Base-by-base conservation (phyloP, 2,797 vertebrate species). In the Tauraco hartlaubi region DNA sequence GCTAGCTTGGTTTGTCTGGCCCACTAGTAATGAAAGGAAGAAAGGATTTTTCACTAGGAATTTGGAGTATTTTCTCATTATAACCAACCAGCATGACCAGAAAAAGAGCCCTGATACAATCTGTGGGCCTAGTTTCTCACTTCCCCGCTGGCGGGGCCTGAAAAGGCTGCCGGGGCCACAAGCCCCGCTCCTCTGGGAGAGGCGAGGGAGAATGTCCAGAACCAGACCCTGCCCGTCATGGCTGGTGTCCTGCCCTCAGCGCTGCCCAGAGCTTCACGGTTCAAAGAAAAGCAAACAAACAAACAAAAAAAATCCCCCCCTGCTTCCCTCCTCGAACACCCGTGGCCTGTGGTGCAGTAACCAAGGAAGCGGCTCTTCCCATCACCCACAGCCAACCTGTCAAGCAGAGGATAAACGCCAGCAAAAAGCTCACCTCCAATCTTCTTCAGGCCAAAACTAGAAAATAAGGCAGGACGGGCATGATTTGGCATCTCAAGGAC, bases 1-100 rank as follows among this genome's bases (percentile, higher is more conserved):
- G 41, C 82, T 81, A 81, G 64, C 49, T 88, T 78, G 94, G 84
- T 52, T 95, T 79, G 81, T 79, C 92, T 85, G 91, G 79, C 88
- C 58, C 78, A 41, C 71, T 26, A 74, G 78, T 94, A 95, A 92
- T 56, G 61, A 90, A 88, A 94, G 84, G 85, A 91, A 90, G 74
- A 94, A 96, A 82, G 92, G 81, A 88, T 81, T 95, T 94, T 96
- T 85, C 85, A 78, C 29, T 15, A 80, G 91, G 85, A 96, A 95
- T 96, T 85, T 83, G 83, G 91, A 96, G 78, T 82, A 96, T 96
- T 95, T 95, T 94, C 94, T 95, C 90, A 96, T 92, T 88, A 77
- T 91, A 94, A 92, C 58, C 76, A 92, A 94, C 83, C 92, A 90
- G 77, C 80, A 90, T 28, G 92, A 93, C 67, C 74, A 94, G 81